Conservation (phyloP, 2,888 invertebrate genomes). For the Parnassius smintheus region DNA sequence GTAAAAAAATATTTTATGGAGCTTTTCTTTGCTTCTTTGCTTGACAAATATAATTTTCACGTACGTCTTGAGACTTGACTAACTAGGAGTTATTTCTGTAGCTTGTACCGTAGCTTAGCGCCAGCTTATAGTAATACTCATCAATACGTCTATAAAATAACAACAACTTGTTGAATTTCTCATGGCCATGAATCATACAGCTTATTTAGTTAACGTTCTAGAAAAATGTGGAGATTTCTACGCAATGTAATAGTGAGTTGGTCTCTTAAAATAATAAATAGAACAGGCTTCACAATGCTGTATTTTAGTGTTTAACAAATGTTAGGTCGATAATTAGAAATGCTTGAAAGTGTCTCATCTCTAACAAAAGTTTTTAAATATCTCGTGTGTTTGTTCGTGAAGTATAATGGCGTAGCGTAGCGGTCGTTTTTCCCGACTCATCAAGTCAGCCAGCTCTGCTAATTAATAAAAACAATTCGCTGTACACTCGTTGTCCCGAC, state of each 20-base stretch:
- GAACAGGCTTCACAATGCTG: too few species aligned
- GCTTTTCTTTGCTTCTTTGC: slow-evolving; percentile 6
- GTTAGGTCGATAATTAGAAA: too few species aligned
- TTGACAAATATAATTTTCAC: slow-evolving; percentile 21
- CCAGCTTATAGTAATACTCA: slow-evolving; percentile 52
- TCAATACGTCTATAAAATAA: slow-evolving; percentile 56
- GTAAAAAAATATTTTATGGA: slow-evolving; percentile 22
- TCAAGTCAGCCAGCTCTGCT: slow-evolving; percentile 68
- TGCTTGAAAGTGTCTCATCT: too few species aligned
- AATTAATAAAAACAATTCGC: slow-evolving; percentile 80
- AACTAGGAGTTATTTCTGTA: slow-evolving; percentile 51
- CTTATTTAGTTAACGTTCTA: slow-evolving; percentile 12
- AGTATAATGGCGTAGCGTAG: neutral
- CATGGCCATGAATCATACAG: slow-evolving; percentile 48
- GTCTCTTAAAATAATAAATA: slow-evolving; percentile 18
- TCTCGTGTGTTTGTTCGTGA: too few species aligned
- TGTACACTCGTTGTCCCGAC: slow-evolving; percentile 73
- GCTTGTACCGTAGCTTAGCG: slow-evolving; percentile 35
- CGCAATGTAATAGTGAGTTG: slow-evolving; percentile 21
- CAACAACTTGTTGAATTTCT: slow-evolving; percentile 53
- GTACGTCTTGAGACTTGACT: slow-evolving; percentile 40
- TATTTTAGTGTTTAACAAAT: too few species aligned
- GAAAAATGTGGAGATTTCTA: slow-evolving; percentile 9
- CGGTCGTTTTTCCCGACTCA: slow-evolving; percentile 46
- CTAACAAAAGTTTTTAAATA: too few species aligned